Percentiles rank a stretch among this genome's conserved stretches.
These are phyloP conservation scores for Cryptus armator DNA, from an alignment of 2,888 invertebrate genomes.

Conservation along the genomic window DNA sequence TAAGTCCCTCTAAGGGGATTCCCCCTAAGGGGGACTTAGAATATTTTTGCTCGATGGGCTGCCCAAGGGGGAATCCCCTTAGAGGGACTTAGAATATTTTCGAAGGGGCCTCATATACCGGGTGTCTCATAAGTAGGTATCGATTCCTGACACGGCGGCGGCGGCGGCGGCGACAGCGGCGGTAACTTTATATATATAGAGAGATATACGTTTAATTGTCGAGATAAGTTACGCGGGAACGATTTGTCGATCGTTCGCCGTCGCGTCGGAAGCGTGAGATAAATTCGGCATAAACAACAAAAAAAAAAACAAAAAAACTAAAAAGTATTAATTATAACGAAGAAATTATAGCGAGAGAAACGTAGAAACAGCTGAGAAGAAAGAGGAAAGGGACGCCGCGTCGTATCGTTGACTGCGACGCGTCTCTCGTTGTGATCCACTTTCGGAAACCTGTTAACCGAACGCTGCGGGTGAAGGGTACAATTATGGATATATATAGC, in stretches of 20 bases:
- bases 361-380: not conserved
- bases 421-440: conserved; percentile 58
- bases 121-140: no score
- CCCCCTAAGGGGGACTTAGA: no score
- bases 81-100: no score
- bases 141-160: no score
- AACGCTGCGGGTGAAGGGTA: conserved; percentile 7
- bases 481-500: conserved; percentile 38
- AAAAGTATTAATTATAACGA: not conserved
- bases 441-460: conserved; percentile 63
- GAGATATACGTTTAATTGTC: conserved; percentile 8
- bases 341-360: not conserved
- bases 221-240: not conserved
- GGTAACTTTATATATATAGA: no score
- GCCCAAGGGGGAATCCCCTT: no score
- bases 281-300: not conserved
- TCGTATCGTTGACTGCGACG: not conserved
- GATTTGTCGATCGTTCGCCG: not conserved
- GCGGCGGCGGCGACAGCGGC: no score
- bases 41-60: no score
- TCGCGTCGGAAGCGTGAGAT: not conserved
- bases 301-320: not conserved
- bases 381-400: not conserved
- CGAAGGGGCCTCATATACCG: no score
- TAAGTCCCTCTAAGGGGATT: no score